These are phyloP conservation scores for Callocephalon fimbriatum DNA, from an alignment of 2,113 vertebrate genomes.

Conservation along the genomic window DNA sequence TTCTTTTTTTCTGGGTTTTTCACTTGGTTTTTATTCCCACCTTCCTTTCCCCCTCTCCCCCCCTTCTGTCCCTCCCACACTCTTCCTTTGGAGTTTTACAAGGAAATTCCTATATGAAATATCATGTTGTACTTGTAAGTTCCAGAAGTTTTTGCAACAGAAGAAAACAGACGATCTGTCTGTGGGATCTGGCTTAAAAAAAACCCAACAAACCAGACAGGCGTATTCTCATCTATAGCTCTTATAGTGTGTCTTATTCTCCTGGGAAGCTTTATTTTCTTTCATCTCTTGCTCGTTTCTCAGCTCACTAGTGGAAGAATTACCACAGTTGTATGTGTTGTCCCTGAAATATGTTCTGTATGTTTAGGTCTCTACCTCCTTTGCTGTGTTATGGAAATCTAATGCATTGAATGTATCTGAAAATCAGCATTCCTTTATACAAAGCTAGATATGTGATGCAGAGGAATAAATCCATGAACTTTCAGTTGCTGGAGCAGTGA, in stretches of 20 bases:
- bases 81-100: neutral
- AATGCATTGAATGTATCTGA: neutral
- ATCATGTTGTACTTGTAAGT: neutral
- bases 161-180: neutral
- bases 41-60: neutral
- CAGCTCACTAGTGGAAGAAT: neutral
- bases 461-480: neutral
- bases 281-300: neutral
- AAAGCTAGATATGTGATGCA: neutral
- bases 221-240: neutral
- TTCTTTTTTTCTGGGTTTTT: neutral
- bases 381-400: neutral
- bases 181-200: neutral
- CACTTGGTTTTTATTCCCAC: neutral
- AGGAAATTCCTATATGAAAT: conserved; percentile 2
- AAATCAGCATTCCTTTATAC: neutral
- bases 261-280: neutral
- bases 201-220: neutral
- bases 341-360: neutral
- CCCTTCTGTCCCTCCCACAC: neutral
- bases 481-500: neutral
- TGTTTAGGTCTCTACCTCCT: neutral
- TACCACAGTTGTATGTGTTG: neutral
- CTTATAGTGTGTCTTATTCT: neutral
- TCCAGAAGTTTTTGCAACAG: neutral